A percentile compares a stretch with the other conserved stretches of the same genome.
Conservation (phyloP, 1,140 invertebrate genomes). For the Pteromalus puparum region DNA sequence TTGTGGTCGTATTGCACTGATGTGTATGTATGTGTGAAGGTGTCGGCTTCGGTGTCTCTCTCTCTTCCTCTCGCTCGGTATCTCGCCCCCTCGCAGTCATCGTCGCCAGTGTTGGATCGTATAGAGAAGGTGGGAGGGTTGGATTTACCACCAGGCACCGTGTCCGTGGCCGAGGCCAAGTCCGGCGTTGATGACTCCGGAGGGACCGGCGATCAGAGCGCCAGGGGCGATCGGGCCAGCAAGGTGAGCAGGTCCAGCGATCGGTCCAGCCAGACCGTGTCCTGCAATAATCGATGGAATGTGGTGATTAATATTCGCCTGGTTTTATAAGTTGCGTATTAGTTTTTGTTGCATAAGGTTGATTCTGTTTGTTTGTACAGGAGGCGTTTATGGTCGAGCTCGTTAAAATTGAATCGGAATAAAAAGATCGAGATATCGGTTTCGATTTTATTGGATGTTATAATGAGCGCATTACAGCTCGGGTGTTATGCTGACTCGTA, state of each 20-base stretch:
- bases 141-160: background rate
- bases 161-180: conserved; percentile 48
- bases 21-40: background rate
- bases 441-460: no score
- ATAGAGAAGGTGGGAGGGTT: background rate
- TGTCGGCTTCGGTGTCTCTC: background rate
- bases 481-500: no score
- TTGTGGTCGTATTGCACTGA: background rate
- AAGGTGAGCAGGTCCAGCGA: conserved; percentile 65
- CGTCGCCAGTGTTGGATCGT: background rate
- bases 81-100: background rate
- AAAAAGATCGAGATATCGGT: no score
- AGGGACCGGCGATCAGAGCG: conserved; percentile 70
- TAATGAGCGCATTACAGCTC: no score
- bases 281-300: background rate
- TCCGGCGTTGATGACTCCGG: conserved; percentile 69
- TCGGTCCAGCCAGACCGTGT: conserved; percentile 67
- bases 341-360: no score
- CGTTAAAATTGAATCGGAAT: no score
- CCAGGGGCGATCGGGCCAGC: conserved; percentile 68
- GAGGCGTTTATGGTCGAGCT: no score
- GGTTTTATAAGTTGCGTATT: no score
- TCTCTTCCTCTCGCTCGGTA: background rate
- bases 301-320: no score
- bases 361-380: no score